These are phyloP conservation scores for Cremastinae sp. DNA, from an alignment of 2,888 invertebrate genomes.

Conservation along the genomic window DNA sequence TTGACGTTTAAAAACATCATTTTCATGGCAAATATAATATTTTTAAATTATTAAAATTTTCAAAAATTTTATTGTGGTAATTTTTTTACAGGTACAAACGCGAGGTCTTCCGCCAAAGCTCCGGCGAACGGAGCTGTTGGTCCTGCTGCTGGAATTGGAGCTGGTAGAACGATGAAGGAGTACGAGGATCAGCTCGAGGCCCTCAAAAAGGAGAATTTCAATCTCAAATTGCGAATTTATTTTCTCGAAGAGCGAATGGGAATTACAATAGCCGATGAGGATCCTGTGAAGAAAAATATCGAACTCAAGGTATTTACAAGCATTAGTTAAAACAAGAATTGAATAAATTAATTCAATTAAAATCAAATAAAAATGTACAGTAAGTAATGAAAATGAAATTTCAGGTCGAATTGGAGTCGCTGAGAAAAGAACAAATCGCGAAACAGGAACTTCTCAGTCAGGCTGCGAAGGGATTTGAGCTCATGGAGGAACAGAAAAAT, in stretches of 20 bases:
- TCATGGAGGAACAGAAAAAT: conserved; percentile 86
- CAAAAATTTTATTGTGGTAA: conserved; percentile 3
- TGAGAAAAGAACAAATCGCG: conserved; percentile 88
- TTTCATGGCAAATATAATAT: background rate
- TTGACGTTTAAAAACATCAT: background rate
- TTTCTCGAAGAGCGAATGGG: conserved; percentile 93
- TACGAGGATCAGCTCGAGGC: conserved; percentile 92
- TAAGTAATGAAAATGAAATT: background rate
- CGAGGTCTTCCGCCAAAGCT: conserved; percentile 71
- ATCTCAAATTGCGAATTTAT: conserved; percentile 93
- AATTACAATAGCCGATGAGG: conserved; percentile 86
- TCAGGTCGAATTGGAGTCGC: conserved; percentile 89
- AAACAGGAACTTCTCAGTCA: conserved; percentile 92
- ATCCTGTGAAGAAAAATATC: conserved; percentile 85
- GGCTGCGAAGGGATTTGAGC: conserved; percentile 91
- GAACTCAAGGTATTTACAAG: conserved; percentile 86
- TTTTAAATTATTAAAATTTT: background rate
- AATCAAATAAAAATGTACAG: background rate
- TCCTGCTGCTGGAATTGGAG: conserved; percentile 52
- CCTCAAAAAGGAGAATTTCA: conserved; percentile 95
- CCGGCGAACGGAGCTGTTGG: conserved; percentile 58
- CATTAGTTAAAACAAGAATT: too few species aligned
- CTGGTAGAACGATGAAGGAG: conserved; percentile 91
- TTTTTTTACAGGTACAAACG: conserved; percentile 70
- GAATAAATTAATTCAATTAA: background rate